Evolutionary conservation across 2,797 vertebrate species (phyloP).

Genomic region (Coreius guichenoti): DNA sequence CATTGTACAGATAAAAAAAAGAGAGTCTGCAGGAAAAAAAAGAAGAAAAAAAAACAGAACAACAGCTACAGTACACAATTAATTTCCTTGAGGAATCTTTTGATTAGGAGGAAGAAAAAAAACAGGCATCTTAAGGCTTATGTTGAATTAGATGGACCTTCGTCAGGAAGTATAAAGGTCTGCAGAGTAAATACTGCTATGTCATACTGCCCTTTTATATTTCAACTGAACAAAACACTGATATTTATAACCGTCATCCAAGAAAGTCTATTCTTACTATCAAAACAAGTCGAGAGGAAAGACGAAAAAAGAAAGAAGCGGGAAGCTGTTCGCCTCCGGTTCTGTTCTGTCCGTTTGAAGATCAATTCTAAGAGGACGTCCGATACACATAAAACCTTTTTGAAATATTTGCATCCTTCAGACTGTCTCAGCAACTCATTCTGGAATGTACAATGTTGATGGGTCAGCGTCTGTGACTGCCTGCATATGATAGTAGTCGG

Average conservation of each 20-base stretch:
- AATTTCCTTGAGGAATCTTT: conserved; percentile 74
- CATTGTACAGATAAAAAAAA: conserved; percentile 70
- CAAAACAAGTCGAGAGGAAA: conserved; percentile 63
- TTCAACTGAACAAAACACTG: conserved; percentile 65
- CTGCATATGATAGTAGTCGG: conserved; percentile 69
- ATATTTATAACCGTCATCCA: conserved; percentile 66
- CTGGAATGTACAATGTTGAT: conserved; percentile 77
- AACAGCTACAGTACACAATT: conserved; percentile 75
- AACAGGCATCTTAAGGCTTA: conserved; percentile 81
- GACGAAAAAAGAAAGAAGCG: conserved; percentile 63
- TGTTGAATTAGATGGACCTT: conserved; percentile 71
- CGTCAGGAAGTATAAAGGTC: conserved; percentile 64
- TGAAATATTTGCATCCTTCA: conserved; percentile 64
- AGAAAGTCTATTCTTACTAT: conserved; percentile 66
- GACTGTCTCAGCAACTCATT: conserved; percentile 67
- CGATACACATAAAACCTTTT: conserved; percentile 52
- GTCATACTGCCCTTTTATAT: conserved; percentile 63
- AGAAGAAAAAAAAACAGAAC: conserved; percentile 70
- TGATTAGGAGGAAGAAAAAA: conserved; percentile 75
- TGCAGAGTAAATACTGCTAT: conserved; percentile 65
- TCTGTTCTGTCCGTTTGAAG: conserved; percentile 55
- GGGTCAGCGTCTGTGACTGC: conserved; percentile 78
- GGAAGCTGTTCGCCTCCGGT: conserved; percentile 58
- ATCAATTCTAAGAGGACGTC: conserved; percentile 55
- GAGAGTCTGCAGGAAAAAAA: conserved; percentile 69